Evolutionary conservation across 2,113 vertebrate genomes (phyloP).

Genomic region (Vulpes lagopus): DNA sequence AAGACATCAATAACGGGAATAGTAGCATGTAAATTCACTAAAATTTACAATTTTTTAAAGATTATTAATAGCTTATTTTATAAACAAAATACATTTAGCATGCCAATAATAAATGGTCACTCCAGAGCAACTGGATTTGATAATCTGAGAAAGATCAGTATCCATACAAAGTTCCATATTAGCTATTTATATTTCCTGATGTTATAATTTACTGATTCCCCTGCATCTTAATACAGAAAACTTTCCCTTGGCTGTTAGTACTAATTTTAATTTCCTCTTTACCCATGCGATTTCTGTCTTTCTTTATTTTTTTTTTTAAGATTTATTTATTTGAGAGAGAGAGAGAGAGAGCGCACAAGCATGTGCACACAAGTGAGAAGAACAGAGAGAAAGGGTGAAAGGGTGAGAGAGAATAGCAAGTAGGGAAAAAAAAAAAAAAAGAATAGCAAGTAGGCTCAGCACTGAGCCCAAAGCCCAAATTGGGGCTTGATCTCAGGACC

Average conservation of each 20-base stretch:
- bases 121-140: neutral
- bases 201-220: neutral
- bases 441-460: neutral
- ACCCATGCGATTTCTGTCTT: neutral
- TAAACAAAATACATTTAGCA: neutral
- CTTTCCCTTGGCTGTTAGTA: neutral
- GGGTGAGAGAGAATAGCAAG: neutral
- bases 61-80: neutral
- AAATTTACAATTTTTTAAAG: neutral
- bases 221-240: neutral
- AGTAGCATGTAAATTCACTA: neutral
- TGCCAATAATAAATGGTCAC: neutral
- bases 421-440: neutral
- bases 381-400: neutral
- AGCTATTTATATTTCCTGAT: neutral
- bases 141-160: neutral
- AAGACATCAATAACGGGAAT: neutral
- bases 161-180: neutral
- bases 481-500: neutral
- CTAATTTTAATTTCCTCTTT: constrained; percentile 16
- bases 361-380: neutral
- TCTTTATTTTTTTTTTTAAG: neutral
- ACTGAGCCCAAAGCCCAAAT: neutral
- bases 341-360: neutral
- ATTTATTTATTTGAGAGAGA: neutral